These are phyloP conservation scores for Apodemia hepburni DNA, from an alignment of 2,888 invertebrate genomes.

Conservation along the genomic window DNA sequence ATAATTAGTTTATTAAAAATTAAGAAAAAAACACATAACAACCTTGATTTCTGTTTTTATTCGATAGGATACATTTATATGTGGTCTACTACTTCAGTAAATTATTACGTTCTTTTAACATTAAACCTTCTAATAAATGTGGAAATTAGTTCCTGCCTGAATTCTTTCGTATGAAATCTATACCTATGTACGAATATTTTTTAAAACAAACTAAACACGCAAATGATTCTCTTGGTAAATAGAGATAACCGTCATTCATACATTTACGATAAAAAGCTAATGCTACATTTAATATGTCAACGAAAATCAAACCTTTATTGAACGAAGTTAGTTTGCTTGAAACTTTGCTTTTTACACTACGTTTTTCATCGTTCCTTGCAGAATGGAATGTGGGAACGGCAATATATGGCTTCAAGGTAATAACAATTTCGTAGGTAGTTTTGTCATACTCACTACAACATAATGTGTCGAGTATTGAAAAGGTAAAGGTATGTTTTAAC, in stretches of 20 bases:
- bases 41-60: neutral
- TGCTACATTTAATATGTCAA: neutral
- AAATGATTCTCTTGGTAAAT: too few relatives aligned
- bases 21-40: neutral
- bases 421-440: slow-evolving; percentile 3
- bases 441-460: neutral
- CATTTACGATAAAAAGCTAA: too few relatives aligned
- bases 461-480: neutral
- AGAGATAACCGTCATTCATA: too few relatives aligned
- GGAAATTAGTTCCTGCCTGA: too few relatives aligned
- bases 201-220: too few relatives aligned
- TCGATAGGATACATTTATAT: too few relatives aligned
- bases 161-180: too few relatives aligned
- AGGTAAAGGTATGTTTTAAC: neutral
- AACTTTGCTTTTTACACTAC: neutral
- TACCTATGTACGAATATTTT: too few relatives aligned
- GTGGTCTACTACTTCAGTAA: too few relatives aligned
- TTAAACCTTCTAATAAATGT: too few relatives aligned
- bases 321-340: neutral
- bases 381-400: slow-evolving; percentile 13
- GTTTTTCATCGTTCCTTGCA: neutral
- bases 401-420: slow-evolving; percentile 14
- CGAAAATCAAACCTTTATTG: neutral
- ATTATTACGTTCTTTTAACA: too few relatives aligned
- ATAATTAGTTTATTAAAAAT: slow-evolving; percentile 5